Evolutionary conservation across 2,888 invertebrate species (phyloP).

Genomic region (Tetanocera ferruginea): DNA sequence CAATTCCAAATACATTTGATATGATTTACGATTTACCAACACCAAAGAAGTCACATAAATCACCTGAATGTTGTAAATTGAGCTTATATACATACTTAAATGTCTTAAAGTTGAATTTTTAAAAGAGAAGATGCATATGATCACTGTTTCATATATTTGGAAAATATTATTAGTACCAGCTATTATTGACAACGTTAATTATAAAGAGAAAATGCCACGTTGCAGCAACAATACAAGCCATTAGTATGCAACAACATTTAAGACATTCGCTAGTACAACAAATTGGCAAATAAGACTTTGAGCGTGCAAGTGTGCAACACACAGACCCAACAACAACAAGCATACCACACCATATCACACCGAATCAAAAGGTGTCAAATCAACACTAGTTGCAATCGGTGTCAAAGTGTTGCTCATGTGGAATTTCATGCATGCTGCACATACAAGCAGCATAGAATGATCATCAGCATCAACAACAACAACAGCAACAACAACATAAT

Average conservation of each 20-base stretch:
- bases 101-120: no score
- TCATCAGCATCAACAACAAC: conserved; percentile 56
- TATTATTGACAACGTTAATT: no score
- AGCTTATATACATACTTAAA: no score
- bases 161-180: no score
- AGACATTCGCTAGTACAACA: conserved; percentile 24
- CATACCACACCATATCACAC: neutral
- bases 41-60: no score
- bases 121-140: no score
- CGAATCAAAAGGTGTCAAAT: conserved; percentile 27
- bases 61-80: no score
- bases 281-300: conserved; percentile 36
- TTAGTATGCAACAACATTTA: conserved; percentile 18
- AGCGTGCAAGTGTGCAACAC: neutral
- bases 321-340: no score
- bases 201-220: no score
- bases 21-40: no score
- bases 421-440: conserved; percentile 25
- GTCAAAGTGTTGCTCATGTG: conserved; percentile 21
- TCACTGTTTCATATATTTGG: no score
- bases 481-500: conserved; percentile 39
- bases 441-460: neutral
- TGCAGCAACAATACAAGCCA: neutral
- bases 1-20: no score
- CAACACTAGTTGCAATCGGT: conserved; percentile 26